phyloP scores from a whole-genome alignment of 2,113 vertebrate species.

The Phoenicopterus ruber region DNA sequence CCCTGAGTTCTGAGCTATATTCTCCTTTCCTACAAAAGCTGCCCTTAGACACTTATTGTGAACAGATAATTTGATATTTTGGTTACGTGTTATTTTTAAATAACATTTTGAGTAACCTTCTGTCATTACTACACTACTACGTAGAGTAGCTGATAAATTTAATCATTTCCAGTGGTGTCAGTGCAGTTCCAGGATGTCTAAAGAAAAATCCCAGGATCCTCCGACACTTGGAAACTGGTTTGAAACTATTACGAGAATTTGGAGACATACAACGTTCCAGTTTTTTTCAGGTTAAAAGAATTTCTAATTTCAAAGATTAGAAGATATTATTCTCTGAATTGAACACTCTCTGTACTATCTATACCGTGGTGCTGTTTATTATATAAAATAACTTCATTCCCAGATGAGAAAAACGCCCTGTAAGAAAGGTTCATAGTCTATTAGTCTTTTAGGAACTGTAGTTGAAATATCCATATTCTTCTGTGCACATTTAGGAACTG shows the following conservation, averaged over 20 bases:
- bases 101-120: background rate
- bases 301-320: background rate
- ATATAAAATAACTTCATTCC: background rate
- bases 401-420: background rate
- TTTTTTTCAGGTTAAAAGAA: background rate
- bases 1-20: background rate
- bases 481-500: too few species aligned
- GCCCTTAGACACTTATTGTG: background rate
- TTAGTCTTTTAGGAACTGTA: background rate
- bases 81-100: background rate
- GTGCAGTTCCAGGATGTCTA: background rate
- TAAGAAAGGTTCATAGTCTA: background rate
- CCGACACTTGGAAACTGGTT: background rate
- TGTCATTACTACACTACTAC: background rate
- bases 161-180: background rate
- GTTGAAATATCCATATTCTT: background rate
- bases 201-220: background rate
- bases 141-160: background rate
- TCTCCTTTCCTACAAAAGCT: background rate
- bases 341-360: background rate
- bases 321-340: background rate
- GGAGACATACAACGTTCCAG: background rate
- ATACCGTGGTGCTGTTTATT: background rate
- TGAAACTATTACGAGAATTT: background rate
- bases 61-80: background rate